Conservation (phyloP, 2,888 invertebrate genomes). For the Diarsia brunnea region DNA sequence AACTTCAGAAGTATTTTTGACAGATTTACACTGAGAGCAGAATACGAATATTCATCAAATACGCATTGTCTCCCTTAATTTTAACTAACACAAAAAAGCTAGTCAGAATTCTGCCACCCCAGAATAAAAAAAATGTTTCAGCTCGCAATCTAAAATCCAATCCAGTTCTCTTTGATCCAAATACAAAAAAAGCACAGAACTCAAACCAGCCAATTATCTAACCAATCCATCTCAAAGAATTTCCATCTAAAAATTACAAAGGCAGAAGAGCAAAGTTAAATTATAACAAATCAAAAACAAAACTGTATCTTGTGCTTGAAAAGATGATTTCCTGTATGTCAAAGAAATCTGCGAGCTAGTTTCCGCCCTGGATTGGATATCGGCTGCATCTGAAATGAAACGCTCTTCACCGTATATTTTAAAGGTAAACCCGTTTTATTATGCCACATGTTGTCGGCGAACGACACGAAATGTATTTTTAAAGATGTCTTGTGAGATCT, state of each 20-base stretch:
- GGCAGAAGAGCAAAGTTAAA: conserved; percentile 33
- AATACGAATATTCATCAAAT: background rate
- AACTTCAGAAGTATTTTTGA: background rate
- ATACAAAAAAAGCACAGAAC: conserved; percentile 11
- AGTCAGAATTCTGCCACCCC: too few species aligned
- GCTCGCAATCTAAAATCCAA: conserved; percentile 35
- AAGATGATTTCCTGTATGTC: conserved; percentile 75
- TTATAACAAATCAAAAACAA: conserved; percentile 53
- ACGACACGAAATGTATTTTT: conserved; percentile 52
- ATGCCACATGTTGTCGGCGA: conserved; percentile 57
- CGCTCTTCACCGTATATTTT: conserved; percentile 66
- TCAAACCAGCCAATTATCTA: conserved; percentile 38
- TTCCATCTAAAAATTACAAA: conserved; percentile 35
- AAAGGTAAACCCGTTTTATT: conserved; percentile 67
- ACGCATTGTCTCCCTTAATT: background rate
- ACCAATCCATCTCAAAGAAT: conserved; percentile 43
- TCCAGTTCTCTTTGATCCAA: conserved; percentile 40
- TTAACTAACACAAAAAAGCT: background rate
- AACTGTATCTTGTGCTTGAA: conserved; percentile 57
- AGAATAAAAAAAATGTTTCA: conserved; percentile 8
- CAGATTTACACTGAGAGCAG: background rate
- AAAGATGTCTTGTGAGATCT: conserved; percentile 44
- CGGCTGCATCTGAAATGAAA: conserved; percentile 73
- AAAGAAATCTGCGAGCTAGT: conserved; percentile 71
- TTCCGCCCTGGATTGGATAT: conserved; percentile 70